Evolutionary conservation across 1,140 invertebrate genomes (phyloP).

Genomic region (Zaprionus ghesquierei): DNA sequence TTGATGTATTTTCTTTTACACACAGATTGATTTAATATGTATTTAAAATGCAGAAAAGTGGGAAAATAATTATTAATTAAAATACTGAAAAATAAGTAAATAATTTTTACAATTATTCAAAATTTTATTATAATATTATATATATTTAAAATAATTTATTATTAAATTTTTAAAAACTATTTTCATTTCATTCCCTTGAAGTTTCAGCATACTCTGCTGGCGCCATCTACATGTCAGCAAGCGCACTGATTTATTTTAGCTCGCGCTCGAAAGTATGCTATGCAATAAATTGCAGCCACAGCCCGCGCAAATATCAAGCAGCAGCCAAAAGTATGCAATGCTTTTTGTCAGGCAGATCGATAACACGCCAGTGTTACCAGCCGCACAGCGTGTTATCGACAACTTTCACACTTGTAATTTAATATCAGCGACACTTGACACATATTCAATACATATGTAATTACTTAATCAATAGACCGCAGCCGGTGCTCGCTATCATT

Average conservation of each 20-base stretch:
- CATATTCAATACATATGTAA: not conserved
- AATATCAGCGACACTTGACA: not conserved
- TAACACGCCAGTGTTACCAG: not conserved
- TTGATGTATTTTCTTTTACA: no score
- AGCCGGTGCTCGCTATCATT: not conserved
- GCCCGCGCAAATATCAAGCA: not conserved
- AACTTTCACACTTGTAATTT: not conserved
- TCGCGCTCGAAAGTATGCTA: constrained; percentile 1
- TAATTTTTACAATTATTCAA: no score
- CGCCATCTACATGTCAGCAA: constrained; percentile 13
- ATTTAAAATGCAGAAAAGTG: no score
- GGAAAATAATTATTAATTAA: no score
- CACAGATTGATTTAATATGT: no score
- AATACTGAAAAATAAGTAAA: no score
- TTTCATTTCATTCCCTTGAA: no score
- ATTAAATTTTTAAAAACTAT: no score
- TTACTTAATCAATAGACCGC: not conserved
- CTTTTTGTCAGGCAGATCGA: not conserved
- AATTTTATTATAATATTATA: no score
- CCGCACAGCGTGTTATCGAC: not conserved
- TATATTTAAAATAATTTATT: no score
- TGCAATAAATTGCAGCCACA: not conserved
- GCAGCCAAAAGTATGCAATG: constrained; percentile 3
- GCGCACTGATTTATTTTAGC: not conserved
- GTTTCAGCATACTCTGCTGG: no score